phyloP scores from a whole-genome alignment of 2,888 invertebrate species.

The Abrostola tripartita region DNA sequence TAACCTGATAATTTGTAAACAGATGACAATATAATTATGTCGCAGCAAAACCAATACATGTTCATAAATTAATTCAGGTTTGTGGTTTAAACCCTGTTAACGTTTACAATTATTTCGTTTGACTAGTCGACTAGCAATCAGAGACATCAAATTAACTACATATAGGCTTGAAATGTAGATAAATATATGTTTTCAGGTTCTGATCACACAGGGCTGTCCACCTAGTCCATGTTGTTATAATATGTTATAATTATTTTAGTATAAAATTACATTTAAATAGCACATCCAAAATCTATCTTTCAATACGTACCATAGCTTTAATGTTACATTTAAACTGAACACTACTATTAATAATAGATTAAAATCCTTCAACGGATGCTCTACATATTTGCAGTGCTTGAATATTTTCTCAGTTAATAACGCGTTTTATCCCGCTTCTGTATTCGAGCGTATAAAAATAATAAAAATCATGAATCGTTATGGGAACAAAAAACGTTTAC shows the following conservation, averaged over 20 bases:
- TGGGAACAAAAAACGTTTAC: conserved; percentile 57
- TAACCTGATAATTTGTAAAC: background rate
- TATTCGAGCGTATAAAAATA: conserved; percentile 37
- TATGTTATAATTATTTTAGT: conserved; percentile 11
- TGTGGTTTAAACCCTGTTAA: conserved; percentile 23
- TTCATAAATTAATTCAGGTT: conserved; percentile 13
- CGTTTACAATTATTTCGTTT: conserved; percentile 30
- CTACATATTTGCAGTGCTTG: conserved; percentile 17
- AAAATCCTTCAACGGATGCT: conserved; percentile 14
- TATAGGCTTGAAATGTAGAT: conserved; percentile 31
- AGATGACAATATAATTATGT: background rate
- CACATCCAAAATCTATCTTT: background rate
- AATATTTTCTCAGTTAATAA: conserved; percentile 43
- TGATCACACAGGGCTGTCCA: conserved; percentile 39
- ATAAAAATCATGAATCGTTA: conserved; percentile 56
- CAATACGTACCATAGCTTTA: background rate
- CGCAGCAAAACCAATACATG: conserved; percentile 10
- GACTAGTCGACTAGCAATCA: conserved; percentile 36
- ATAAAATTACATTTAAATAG: conserved; percentile 8
- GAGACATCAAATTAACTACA: conserved; percentile 42
- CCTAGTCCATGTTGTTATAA: background rate
- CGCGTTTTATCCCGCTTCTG: conserved; percentile 40
- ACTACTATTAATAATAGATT: conserved; percentile 10
- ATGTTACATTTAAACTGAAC: conserved; percentile 14
- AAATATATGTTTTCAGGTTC: conserved; percentile 33